Evolutionary conservation across 2,888 invertebrate species (phyloP).

Genomic region (Mycalesis mineus): DNA sequence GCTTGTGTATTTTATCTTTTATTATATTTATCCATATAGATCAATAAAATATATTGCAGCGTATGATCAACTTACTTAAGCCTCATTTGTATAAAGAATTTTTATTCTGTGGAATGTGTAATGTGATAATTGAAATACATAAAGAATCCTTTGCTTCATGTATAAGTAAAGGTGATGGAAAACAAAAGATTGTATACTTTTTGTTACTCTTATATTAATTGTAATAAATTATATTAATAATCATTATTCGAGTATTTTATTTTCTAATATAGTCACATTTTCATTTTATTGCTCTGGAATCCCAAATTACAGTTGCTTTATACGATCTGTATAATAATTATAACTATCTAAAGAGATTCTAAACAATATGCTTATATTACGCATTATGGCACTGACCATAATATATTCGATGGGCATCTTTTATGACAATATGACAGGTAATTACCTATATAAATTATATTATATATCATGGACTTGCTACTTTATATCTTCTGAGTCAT

Average conservation of each 20-base stretch:
- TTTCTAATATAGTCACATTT: slow-evolving; percentile 35
- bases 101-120: neutral
- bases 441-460: no score
- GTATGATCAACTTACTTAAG: no score
- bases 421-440: no score
- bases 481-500: no score
- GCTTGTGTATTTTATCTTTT: no score
- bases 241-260: slow-evolving; percentile 19
- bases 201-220: slow-evolving; percentile 1
- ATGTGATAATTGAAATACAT: no score
- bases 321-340: neutral
- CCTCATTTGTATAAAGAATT: neutral
- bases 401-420: no score
- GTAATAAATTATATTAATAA: slow-evolving; percentile 1
- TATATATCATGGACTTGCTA: no score
- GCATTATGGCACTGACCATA: no score
- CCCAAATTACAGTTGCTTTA: slow-evolving; percentile 9
- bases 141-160: neutral
- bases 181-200: neutral
- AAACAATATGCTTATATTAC: no score
- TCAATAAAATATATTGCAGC: no score
- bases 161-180: neutral
- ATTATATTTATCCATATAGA: no score
- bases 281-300: slow-evolving; percentile 45
- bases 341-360: neutral